These are phyloP conservation scores for Mus spretus DNA, from an alignment of 2,797 vertebrate genomes.

Conservation along the genomic window DNA sequence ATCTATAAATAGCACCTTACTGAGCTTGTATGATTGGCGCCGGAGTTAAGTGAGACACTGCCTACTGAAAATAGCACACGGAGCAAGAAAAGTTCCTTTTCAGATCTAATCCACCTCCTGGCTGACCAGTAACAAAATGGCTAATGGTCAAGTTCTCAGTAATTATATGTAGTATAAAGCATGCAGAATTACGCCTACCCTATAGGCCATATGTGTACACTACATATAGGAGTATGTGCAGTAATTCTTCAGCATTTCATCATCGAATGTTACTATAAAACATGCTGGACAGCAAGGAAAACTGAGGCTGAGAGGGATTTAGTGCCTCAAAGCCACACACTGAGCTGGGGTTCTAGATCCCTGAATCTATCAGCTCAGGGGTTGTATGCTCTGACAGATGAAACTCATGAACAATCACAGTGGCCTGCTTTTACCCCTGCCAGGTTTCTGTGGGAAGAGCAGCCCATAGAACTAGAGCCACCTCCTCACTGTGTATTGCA, in stretches of 20 bases:
- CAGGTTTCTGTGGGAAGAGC: neutral
- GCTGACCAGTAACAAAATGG: neutral
- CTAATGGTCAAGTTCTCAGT: neutral
- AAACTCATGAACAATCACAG: neutral
- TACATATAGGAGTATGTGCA: neutral
- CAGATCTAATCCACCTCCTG: neutral
- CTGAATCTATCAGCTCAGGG: neutral
- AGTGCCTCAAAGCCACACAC: neutral
- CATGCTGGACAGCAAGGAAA: neutral
- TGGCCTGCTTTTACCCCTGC: neutral
- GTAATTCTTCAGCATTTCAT: neutral
- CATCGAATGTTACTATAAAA: neutral
- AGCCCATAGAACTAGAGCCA: neutral
- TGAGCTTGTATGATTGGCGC: neutral
- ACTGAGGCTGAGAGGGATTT: neutral
- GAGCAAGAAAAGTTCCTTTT: conserved; percentile 29
- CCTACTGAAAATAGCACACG: conserved; percentile 54
- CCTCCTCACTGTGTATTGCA: neutral
- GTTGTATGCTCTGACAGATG: neutral
- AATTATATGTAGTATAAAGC: neutral
- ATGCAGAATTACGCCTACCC: neutral
- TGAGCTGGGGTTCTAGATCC: neutral
- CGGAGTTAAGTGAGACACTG: neutral
- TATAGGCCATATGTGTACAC: neutral
- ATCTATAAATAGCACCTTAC: conserved; percentile 25